phyloP scores from a whole-genome alignment of 2,888 invertebrate genomes.

The Dendrolimus houi region DNA sequence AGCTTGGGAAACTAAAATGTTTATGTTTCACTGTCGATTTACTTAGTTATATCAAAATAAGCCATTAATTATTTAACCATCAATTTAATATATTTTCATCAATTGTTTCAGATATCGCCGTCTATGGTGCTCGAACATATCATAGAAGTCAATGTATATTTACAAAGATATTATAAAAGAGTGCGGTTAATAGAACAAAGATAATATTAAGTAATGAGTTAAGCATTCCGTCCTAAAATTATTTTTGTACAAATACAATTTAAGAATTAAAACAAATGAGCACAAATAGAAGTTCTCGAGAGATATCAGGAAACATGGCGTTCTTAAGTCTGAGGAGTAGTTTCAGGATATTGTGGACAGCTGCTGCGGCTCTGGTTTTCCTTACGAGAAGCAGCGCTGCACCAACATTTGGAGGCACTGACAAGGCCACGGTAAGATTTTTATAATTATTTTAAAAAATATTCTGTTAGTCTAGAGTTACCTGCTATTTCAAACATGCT shows the following conservation, averaged over 20 bases:
- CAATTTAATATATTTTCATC: constrained; percentile 10
- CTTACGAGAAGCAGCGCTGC: constrained; percentile 57
- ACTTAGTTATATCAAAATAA: too few relatives aligned
- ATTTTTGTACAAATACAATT: constrained; percentile 39
- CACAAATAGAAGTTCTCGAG: constrained; percentile 33
- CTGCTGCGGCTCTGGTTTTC: constrained; percentile 40
- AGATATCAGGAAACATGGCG: constrained; percentile 46
- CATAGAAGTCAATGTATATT: constrained; percentile 29
- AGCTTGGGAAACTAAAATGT: too few relatives aligned
- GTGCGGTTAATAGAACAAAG: constrained; percentile 29
- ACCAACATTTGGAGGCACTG: constrained; percentile 55
- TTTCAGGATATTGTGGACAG: constrained; percentile 51
- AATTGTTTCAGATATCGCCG: constrained; percentile 56
- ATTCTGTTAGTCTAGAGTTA: too few relatives aligned
- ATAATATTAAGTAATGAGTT: constrained; percentile 34
- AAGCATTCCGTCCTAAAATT: constrained; percentile 38
- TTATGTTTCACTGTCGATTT: too few relatives aligned
- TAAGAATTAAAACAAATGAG: constrained; percentile 42
- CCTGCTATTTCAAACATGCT: too few relatives aligned
- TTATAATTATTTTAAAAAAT: background rate
- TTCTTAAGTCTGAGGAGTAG: constrained; percentile 44
- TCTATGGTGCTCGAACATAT: constrained; percentile 35
- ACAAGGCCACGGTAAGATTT: constrained; percentile 63
- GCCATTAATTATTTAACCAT: too few relatives aligned
- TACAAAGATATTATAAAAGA: constrained; percentile 34